Evolutionary conservation across 2,113 vertebrate species (phyloP), one percentile per base, ranked within the genome.

Genomic region (Stigmatopora nigra): DNA sequence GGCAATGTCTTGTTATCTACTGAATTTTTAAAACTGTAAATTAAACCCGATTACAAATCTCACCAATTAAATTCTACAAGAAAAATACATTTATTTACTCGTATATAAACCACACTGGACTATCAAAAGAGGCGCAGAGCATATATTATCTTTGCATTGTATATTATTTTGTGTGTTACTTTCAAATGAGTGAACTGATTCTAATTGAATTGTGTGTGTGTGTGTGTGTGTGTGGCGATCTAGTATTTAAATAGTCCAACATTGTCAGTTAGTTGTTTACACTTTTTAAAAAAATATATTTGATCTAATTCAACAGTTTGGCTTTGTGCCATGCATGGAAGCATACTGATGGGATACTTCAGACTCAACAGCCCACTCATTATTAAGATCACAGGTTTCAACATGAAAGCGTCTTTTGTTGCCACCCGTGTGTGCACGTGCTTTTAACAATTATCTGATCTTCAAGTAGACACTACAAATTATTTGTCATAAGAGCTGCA

Each of bases 371-470:
- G 35, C 47, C 17, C 20, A 66, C 57, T 60, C 11, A 49, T 25
- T 72, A 82, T 73, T 76, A 65, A 52, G 65, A 77, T 76, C 71
- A 65, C 68, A 75, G 57, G 75, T 76, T 77, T 61, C 52, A 63
- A 57, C 68, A 82, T 70, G 61, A 35, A 81, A 77, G 6, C 53
- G 31, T 41, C 64, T 61, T 12, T 60, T 65, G 53, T 55, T 62
- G 25, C 5, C 7, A 22, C 35, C 19, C 7, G 7, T 44, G 61
- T 41, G 19, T 31, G 51, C 31, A 35, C 3, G 17, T 22, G 41
- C 31, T 22, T 44, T 65, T 3, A 25, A 47, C 19, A 11, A 61
- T 76, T 74, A 82, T 58, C 48, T 53, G 76, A 84, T 72, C 36
- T 5, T 53, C 56, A 76, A 63, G 75, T 62, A 74, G 48, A 73